Conservation (phyloP, 2,797 vertebrate species). For the Eulemur albifrons region DNA sequence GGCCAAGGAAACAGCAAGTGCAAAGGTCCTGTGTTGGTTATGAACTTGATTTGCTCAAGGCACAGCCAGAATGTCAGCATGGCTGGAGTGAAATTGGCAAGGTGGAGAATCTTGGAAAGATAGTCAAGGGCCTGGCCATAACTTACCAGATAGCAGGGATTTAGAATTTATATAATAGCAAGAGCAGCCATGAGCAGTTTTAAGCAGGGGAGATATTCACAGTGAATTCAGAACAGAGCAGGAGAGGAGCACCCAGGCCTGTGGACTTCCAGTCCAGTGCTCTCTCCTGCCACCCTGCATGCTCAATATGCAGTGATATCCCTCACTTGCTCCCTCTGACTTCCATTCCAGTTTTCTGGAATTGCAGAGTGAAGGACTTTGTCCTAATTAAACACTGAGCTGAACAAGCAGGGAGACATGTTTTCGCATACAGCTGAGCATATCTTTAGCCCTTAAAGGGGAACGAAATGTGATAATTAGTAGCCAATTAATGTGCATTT, state of each 20-base stretch:
- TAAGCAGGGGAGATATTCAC: neutral
- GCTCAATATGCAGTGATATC: no score
- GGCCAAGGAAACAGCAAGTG: neutral
- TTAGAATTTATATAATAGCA: neutral
- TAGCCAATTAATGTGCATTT: slow-evolving; percentile 79
- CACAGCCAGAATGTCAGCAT: neutral
- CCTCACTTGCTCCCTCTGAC: neutral
- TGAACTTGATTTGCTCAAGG: neutral
- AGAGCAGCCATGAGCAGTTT: neutral
- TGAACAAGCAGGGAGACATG: slow-evolving; percentile 60
- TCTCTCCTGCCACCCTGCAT: neutral
- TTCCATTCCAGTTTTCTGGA: slow-evolving; percentile 2
- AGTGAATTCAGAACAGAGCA: neutral
- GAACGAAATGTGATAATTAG: slow-evolving; percentile 76
- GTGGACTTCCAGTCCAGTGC: neutral
- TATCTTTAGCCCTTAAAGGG: slow-evolving; percentile 76
- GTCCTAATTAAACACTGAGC: slow-evolving; percentile 70
- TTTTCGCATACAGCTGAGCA: slow-evolving; percentile 63
- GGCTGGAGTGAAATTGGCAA: neutral
- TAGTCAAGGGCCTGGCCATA: neutral
- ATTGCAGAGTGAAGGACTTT: slow-evolving; percentile 36
- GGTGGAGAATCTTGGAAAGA: neutral
- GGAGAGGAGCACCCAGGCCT: neutral
- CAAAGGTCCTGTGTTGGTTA: neutral
- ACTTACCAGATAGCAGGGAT: neutral